Conservation (phyloP, 2,113 vertebrate species). For the Nyctereutes procyonoides region DNA sequence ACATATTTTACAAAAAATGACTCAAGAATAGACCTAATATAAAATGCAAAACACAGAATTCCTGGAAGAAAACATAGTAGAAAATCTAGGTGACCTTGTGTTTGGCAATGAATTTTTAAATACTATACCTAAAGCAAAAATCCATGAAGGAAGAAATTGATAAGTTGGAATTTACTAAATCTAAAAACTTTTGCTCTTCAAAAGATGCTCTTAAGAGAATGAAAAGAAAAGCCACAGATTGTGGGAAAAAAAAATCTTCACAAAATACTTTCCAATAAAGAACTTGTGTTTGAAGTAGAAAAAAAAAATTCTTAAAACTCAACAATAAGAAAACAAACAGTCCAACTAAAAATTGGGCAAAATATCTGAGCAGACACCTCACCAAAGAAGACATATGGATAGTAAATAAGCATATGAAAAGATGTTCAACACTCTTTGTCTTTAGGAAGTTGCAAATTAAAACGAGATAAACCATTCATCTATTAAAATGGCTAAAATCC, state of each 20-base stretch:
- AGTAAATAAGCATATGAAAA: neutral
- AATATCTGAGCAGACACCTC: neutral
- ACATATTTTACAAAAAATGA: neutral
- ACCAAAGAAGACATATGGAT: neutral
- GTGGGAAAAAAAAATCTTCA: neutral
- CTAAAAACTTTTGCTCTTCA: neutral
- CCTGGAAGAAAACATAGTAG: neutral
- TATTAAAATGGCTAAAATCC: neutral
- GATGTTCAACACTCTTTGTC: neutral
- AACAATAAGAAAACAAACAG: neutral
- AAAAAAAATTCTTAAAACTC: slow-evolving; percentile 8
- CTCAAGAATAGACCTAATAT: neutral
- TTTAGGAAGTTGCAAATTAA: neutral
- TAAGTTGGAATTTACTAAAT: slow-evolving; percentile 1
- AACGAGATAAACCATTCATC: neutral
- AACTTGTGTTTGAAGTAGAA: neutral
- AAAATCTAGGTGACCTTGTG: neutral
- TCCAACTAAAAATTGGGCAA: neutral
- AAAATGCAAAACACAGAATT: slow-evolving; percentile 22
- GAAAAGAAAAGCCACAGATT: neutral
- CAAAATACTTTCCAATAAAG: neutral
- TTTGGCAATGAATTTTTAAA: neutral
- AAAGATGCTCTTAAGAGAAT: neutral
- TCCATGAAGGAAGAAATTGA: neutral
- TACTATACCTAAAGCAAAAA: slow-evolving; percentile 4